Evolutionary conservation across 2,797 vertebrate species (phyloP).

Genomic region (Petrocephalus sullivani): DNA sequence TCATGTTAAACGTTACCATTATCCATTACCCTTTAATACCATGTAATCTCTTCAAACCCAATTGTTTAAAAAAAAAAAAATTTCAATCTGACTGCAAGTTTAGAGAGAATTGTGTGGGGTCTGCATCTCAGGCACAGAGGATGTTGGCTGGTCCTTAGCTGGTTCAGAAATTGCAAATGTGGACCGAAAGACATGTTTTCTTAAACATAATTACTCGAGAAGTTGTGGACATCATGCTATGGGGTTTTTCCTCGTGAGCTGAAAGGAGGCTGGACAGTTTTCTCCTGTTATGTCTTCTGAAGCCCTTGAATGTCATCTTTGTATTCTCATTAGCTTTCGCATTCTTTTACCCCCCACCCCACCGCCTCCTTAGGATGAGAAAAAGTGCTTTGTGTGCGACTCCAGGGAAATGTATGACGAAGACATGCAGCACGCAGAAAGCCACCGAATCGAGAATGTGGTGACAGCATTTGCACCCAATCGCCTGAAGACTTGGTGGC

Average conservation of each 20-base stretch:
- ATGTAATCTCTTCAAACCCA: not conserved
- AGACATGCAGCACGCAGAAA: conserved; percentile 60
- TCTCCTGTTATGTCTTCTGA: conserved; percentile 24
- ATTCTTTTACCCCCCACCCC: not conserved
- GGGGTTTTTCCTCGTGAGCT: not conserved
- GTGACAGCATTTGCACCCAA: conserved; percentile 89
- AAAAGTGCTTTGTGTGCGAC: conserved; percentile 91
- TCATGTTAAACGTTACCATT: not conserved
- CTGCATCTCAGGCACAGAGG: conserved; percentile 15
- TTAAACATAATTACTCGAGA: conserved; percentile 10
- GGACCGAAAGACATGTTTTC: not conserved
- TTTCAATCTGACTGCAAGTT: not conserved
- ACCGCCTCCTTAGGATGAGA: conserved; percentile 76
- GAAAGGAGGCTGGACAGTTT: conserved; percentile 11
- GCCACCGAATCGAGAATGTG: conserved; percentile 87
- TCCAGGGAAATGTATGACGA: conserved; percentile 69
- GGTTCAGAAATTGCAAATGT: not conserved
- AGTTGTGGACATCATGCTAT: not conserved
- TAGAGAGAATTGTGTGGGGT: not conserved
- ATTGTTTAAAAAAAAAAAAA: not conserved
- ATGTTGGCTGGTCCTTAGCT: not conserved
- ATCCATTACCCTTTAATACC: not conserved
- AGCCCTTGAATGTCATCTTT: conserved; percentile 33
- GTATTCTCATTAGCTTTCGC: conserved; percentile 43
- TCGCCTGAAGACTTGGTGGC: conserved; percentile 96